These are phyloP conservation scores for Seira musarum DNA, from an alignment of 2,888 invertebrate species.

Conservation along the genomic window DNA sequence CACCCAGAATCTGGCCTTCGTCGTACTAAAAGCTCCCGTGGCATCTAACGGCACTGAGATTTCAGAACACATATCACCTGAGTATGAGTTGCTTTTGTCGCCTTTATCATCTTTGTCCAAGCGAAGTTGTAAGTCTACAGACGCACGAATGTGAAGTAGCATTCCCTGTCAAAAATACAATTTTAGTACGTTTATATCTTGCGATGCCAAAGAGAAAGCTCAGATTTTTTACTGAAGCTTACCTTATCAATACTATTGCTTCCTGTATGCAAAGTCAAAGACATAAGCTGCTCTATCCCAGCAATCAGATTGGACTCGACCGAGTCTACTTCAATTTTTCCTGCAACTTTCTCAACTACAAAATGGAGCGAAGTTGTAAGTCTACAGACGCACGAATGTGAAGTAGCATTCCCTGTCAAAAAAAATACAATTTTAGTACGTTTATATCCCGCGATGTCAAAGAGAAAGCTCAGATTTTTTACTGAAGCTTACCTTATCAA, in stretches of 20 bases:
- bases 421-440: no score
- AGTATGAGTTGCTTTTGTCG: slow-evolving; percentile 72
- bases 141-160: slow-evolving; percentile 77
- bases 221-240: no score
- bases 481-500: slow-evolving; percentile 78
- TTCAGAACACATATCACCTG: slow-evolving; percentile 72
- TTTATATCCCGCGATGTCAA: no score
- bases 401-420: slow-evolving; percentile 75
- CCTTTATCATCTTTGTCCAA: slow-evolving; percentile 69
- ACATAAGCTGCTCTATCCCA: slow-evolving; percentile 85
- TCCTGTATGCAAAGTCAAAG: slow-evolving; percentile 83
- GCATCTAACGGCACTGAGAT: slow-evolving; percentile 76
- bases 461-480: no score
- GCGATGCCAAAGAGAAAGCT: no score
- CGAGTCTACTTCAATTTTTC: slow-evolving; percentile 62
- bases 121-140: slow-evolving; percentile 79
- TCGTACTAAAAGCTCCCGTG: slow-evolving; percentile 80
- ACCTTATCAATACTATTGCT: slow-evolving; percentile 80
- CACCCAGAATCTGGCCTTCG: slow-evolving; percentile 78
- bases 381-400: slow-evolving; percentile 79
- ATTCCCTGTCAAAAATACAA: slow-evolving; percentile 77
- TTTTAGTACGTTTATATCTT: no score
- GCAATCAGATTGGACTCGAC: slow-evolving; percentile 79
- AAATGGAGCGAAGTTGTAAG: slow-evolving; percentile 75
- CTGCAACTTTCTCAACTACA: slow-evolving; percentile 60